Percentiles rank a stretch among this genome's conserved stretches.
phyloP scores from a whole-genome alignment of 2,113 vertebrate species.

The Jacana jacana region DNA sequence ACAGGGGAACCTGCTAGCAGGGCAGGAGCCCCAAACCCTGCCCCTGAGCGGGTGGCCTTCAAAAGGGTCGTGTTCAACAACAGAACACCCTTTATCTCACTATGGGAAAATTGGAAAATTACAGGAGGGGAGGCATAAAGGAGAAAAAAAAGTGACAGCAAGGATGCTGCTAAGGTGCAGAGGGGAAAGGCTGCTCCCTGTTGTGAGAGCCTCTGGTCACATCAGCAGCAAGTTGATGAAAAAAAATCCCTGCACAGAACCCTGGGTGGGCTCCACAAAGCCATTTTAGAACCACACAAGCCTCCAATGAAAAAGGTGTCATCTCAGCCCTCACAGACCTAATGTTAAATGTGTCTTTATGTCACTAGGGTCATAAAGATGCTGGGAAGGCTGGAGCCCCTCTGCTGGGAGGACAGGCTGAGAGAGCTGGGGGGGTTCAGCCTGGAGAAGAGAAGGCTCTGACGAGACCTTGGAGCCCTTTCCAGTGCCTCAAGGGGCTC shows the following conservation, averaged over 20 bases:
- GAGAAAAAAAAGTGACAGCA: neutral
- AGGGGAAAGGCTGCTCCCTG: no score
- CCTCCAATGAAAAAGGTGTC: neutral
- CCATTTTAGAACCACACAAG: neutral
- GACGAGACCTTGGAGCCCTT: neutral
- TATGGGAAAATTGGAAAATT: neutral
- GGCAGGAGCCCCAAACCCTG: neutral
- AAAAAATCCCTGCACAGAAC: neutral
- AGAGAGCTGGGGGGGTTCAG: neutral
- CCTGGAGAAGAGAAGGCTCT: neutral
- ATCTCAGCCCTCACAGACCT: neutral
- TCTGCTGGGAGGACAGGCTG: no score
- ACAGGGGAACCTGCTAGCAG: neutral
- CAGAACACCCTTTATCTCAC: neutral
- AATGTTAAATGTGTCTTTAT: neutral
- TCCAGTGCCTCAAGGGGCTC: neutral
- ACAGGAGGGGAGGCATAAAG: neutral
- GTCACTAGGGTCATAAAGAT: neutral
- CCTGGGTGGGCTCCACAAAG: neutral
- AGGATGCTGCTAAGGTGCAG: neutral
- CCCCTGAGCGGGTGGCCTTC: neutral
- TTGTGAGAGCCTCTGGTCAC: neutral
- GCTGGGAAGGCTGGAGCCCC: neutral
- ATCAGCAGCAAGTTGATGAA: neutral
- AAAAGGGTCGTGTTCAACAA: neutral